phyloP scores from a whole-genome alignment of 1,140 invertebrate genomes.

The Drosophila sucinea region DNA sequence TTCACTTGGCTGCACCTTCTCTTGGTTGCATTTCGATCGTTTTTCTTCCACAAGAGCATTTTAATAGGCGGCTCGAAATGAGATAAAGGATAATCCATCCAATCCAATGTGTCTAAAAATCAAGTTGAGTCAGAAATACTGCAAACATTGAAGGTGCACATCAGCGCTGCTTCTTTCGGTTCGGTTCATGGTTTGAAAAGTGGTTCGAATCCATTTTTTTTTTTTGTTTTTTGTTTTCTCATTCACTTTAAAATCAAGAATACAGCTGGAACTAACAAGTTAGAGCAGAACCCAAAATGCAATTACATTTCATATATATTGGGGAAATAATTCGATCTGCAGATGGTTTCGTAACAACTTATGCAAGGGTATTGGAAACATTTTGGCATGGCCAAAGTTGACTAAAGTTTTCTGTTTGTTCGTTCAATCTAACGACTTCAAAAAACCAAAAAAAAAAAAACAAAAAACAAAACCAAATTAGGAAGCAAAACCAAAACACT shows the following conservation, averaged over 20 bases:
- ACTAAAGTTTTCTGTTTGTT: slow-evolving; percentile 1
- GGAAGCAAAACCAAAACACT: not conserved
- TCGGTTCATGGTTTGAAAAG: too few relatives aligned
- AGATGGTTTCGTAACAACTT: not conserved
- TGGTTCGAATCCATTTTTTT: not conserved
- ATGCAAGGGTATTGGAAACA: not conserved
- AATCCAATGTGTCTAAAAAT: too few relatives aligned
- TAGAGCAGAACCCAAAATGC: not conserved
- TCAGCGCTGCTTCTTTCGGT: too few relatives aligned
- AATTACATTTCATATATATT: not conserved
- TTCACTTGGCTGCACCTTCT: too few relatives aligned
- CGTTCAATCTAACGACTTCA: too few relatives aligned
- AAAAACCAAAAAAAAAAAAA: not conserved
- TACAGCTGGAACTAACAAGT: too few relatives aligned
- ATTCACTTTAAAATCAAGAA: not conserved
- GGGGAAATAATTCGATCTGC: not conserved
- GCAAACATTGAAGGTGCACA: too few relatives aligned
- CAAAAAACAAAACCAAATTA: not conserved
- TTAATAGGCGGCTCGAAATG: too few relatives aligned
- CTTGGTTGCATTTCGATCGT: too few relatives aligned
- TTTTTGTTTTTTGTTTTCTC: not conserved
- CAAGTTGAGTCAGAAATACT: too few relatives aligned
- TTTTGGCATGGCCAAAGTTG: not conserved
- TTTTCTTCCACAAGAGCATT: too few relatives aligned
- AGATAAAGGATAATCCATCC: too few relatives aligned